Evolutionary conservation across 2,113 vertebrate genomes (phyloP).

Genomic region (Ceyx melanurus): DNA sequence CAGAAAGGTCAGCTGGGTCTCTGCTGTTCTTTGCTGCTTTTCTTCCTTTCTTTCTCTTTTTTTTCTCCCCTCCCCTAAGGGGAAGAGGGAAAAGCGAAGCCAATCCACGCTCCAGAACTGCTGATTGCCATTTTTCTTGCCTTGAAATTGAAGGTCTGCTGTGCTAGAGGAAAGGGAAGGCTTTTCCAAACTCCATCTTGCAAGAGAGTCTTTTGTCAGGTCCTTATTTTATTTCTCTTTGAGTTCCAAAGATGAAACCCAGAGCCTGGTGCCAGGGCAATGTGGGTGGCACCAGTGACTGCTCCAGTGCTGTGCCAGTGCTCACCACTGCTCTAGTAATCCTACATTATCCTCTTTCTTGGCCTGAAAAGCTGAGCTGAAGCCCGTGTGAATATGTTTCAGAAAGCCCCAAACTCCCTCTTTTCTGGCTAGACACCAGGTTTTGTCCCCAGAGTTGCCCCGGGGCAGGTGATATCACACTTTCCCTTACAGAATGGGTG

Average conservation of each 20-base stretch:
- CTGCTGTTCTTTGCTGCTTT: conserved; percentile 44
- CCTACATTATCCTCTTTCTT: not conserved
- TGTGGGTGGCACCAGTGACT: accelerated
- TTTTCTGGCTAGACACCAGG: not conserved
- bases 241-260: not conserved
- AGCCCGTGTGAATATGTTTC: not conserved
- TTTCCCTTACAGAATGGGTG: not conserved
- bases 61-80: not conserved
- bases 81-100: not conserved
- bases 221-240: not conserved
- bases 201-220: not conserved
- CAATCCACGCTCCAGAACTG: not conserved
- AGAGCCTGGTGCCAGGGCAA: accelerated
- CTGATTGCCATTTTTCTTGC: conserved; percentile 1
- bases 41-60: not conserved
- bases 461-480: not conserved
- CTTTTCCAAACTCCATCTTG: not conserved
- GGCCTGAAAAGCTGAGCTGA: not conserved
- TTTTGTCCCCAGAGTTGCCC: not conserved
- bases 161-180: not conserved
- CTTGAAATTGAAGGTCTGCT: not conserved
- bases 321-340: not conserved
- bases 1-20: conserved; percentile 62
- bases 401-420: not conserved
- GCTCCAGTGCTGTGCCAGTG: not conserved